Conservation (phyloP, 1,140 invertebrate genomes). For the Monochamus saltuarius region DNA sequence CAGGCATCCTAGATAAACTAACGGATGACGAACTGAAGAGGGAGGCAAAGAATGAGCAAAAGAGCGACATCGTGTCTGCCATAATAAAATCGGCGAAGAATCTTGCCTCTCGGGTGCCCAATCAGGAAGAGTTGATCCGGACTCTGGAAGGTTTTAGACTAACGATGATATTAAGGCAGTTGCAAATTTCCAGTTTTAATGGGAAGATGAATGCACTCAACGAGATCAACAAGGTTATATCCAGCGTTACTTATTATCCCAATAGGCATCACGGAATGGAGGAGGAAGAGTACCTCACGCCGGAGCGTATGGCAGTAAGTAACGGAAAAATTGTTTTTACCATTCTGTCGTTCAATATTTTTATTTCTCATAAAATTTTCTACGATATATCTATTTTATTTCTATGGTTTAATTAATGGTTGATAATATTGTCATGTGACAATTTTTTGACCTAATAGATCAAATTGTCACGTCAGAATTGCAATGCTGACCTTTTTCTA, state of each 20-base stretch:
- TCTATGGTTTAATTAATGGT: background rate
- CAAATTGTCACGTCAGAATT: no score
- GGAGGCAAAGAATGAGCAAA: conserved; percentile 94
- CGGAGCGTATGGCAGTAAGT: conserved; percentile 89
- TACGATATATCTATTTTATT: background rate
- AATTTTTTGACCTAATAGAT: no score
- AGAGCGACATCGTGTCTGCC: conserved; percentile 88
- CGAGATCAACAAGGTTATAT: conserved; percentile 97
- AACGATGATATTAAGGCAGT: conserved; percentile 91
- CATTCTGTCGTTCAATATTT: no score
- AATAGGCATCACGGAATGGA: conserved; percentile 66
- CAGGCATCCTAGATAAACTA: conserved; percentile 87
- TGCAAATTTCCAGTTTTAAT: conserved; percentile 98
- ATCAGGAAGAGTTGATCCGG: conserved; percentile 81
- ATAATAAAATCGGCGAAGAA: conserved; percentile 89
- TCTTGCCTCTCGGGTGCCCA: conserved; percentile 75
- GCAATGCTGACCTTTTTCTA: no score
- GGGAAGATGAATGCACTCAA: conserved; percentile 99
- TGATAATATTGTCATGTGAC: background rate
- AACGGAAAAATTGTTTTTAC: no score
- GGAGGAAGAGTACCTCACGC: conserved; percentile 93
- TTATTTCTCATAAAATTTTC: conserved; percentile 11
- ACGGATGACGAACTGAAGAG: conserved; percentile 97
- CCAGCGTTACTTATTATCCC: conserved; percentile 85
- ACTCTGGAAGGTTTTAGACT: conserved; percentile 93